Evolutionary conservation across 2,113 vertebrate species (phyloP).

Genomic region (Boleophthalmus pectinirostris): DNA sequence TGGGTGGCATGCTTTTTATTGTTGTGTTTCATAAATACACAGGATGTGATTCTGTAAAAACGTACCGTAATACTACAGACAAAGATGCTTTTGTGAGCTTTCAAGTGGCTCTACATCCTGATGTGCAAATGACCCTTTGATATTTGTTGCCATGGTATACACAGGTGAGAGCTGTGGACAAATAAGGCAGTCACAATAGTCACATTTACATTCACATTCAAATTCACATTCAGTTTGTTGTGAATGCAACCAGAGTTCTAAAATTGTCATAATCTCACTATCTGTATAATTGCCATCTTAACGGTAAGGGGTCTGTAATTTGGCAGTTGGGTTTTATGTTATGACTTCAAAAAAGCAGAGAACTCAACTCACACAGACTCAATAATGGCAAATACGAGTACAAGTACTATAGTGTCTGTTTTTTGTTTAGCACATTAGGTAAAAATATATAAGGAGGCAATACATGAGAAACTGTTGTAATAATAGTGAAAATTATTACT

Average conservation of each 20-base stretch:
- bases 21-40: slow-evolving; percentile 30
- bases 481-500: no score
- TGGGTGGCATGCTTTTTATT: slow-evolving; percentile 29
- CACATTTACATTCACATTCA: slow-evolving; percentile 46
- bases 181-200: slow-evolving; percentile 33
- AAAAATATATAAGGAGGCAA: not conserved
- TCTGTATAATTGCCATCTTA: not conserved
- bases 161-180: slow-evolving; percentile 19
- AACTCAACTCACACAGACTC: not conserved
- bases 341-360: not conserved
- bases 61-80: slow-evolving; percentile 19
- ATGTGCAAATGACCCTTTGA: slow-evolving; percentile 76
- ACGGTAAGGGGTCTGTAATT: not conserved
- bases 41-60: slow-evolving; percentile 18
- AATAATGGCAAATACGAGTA: no score
- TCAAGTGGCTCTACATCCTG: slow-evolving; percentile 62
- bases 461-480: no score
- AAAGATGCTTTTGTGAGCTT: slow-evolving; percentile 65
- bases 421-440: no score
- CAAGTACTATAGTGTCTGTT: no score
- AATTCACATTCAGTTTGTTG: slow-evolving; percentile 18
- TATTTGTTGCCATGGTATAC: slow-evolving; percentile 45
- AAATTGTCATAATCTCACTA: slow-evolving; percentile 8
- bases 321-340: not conserved
- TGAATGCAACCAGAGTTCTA: slow-evolving; percentile 14